A percentile compares a stretch with the other conserved stretches of the same genome.
Evolutionary conservation across 2,888 invertebrate genomes (phyloP).

Genomic region (Arge pagana): DNA sequence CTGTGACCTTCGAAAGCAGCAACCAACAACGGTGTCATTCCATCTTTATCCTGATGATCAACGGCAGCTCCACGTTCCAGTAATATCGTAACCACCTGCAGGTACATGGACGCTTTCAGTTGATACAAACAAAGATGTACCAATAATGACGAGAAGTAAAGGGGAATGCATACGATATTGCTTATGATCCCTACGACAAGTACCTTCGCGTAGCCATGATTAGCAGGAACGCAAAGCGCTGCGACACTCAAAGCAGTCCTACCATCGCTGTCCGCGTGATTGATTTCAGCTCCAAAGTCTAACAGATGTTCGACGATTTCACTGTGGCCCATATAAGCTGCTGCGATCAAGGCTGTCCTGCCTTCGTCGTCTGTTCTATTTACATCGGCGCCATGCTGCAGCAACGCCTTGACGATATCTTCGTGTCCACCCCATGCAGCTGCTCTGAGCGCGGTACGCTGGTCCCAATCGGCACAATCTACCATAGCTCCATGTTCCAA

Average conservation of each 20-base stretch:
- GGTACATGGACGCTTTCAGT: slow-evolving; percentile 25
- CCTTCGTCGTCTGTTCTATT: slow-evolving; percentile 88
- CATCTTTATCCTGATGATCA: slow-evolving; percentile 81
- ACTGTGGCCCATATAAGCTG: slow-evolving; percentile 96
- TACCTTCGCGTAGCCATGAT: slow-evolving; percentile 70
- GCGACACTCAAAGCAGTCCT: slow-evolving; percentile 88
- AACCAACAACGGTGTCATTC: slow-evolving; percentile 85
- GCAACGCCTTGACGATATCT: slow-evolving; percentile 75
- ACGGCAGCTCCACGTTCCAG: slow-evolving; percentile 84
- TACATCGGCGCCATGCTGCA: slow-evolving; percentile 77
- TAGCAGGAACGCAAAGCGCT: slow-evolving; percentile 81
- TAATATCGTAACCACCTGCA: slow-evolving; percentile 69
- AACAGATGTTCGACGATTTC: slow-evolving; percentile 84
- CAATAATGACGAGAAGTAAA: not conserved
- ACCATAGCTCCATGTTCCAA: slow-evolving; percentile 80
- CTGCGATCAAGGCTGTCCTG: slow-evolving; percentile 90
- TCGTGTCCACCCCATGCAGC: slow-evolving; percentile 96
- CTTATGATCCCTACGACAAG: no score
- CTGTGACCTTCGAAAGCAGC: slow-evolving; percentile 92
- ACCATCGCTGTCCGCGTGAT: slow-evolving; percentile 86
- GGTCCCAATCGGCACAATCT: slow-evolving; percentile 85
- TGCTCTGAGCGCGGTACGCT: slow-evolving; percentile 85
- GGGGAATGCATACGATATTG: no score
- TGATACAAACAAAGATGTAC: slow-evolving; percentile 39
- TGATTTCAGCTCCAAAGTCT: slow-evolving; percentile 80